Evolutionary conservation across 53 echinoderm and acorn worm genomes (phyloP).

Genomic region (Temnopleurus reevesii): DNA sequence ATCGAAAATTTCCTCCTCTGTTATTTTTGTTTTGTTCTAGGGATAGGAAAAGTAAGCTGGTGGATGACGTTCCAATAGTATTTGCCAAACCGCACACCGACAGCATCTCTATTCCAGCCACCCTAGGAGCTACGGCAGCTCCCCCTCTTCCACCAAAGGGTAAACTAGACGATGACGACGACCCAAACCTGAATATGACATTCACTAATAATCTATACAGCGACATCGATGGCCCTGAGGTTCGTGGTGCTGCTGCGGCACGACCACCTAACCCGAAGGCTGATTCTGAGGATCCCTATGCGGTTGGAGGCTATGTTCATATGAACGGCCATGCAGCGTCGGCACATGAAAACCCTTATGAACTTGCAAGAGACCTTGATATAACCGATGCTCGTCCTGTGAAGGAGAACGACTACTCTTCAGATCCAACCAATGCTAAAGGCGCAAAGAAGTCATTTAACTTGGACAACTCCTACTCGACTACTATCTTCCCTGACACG

Average conservation of each 20-base stretch:
- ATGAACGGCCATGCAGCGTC: background rate
- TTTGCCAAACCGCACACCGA: constrained; percentile 38
- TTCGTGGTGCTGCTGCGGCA: background rate
- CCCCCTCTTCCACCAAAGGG: constrained; percentile 38
- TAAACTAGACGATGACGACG: background rate
- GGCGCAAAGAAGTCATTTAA: background rate
- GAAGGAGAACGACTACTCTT: constrained; percentile 28
- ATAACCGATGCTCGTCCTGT: background rate
- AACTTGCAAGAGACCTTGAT: background rate
- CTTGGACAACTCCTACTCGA: constrained; percentile 24
- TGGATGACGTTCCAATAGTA: background rate
- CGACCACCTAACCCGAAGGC: background rate
- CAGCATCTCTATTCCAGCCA: background rate
- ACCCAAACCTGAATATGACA: background rate
- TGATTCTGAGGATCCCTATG: constrained; percentile 17
- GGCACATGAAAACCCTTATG: constrained; percentile 14
- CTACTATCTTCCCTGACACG: constrained; percentile 1
- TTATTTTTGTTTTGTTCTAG: background rate
- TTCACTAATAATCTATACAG: constrained; percentile 47
- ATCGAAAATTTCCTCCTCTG: no score
- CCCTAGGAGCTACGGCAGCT: background rate
- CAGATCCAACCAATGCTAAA: background rate
- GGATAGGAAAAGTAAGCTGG: background rate
- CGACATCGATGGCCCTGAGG: constrained; percentile 21
- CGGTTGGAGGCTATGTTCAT: background rate